Evolutionary conservation across 1,140 invertebrate species (phyloP), one percentile per base, ranked within the genome.

Genomic region (Alviniconcha marisindica): DNA sequence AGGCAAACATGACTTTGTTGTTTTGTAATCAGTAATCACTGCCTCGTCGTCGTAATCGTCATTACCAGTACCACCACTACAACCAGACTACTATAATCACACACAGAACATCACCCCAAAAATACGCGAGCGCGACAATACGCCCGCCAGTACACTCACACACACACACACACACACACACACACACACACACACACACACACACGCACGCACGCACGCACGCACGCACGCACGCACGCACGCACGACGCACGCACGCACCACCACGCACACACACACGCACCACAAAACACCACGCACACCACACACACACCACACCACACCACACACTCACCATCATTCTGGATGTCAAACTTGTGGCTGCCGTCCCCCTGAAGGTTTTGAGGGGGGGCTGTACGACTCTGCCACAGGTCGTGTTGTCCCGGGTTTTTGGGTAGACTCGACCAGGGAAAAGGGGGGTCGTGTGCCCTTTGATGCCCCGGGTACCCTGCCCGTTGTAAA

Each of bases 381-480:
- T n/a, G n/a, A n/a, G n/a, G n/a, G n/a, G n/a, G 4, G 85, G 73
- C n/a, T 85, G 85, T 28, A n/a, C n/a, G n/a, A n/a, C n/a, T n/a
- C n/a, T n/a, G n/a, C n/a, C n/a, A n/a, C n/a, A n/a, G n/a, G n/a
- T n/a, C n/a, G n/a, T n/a, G n/a, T n/a, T n/a, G n/a, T n/a, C 90
- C 90, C n/a, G 86, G 84, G 77, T 91, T 89, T 28, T n/a, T n/a
- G n/a, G n/a, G 83, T 83, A 3, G 88, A 86, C 15, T 40, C 63
- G 18, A 90, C 77, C 24, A 76, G 83, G 14, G 81, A 28, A 24
- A 90, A 76, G 73, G 80, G 21, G 80, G 79, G 48, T 86, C 86
- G 14, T 73, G 54, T 2, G 74, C 36, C 21, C 83, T 83, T 24
- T 86, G 71, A 48, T 87, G 78, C 71, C 91, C 92, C 1, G 87